Conservation (phyloP, 92 coral and sea anemone genomes). For the Phenganax subtilis region DNA sequence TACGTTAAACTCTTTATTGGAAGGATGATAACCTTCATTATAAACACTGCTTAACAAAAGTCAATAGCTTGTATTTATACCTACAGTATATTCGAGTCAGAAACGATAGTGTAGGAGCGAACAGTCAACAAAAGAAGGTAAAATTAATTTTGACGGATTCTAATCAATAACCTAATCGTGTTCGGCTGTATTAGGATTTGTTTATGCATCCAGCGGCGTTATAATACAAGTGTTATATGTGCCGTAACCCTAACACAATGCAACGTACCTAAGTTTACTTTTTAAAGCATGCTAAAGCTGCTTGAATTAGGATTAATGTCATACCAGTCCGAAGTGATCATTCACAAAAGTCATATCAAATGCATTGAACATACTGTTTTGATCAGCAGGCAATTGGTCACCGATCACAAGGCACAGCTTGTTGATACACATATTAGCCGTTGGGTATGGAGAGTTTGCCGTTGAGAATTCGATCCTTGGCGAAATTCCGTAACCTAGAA, state of each 20-base stretch:
- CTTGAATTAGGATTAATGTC: neutral
- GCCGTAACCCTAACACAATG: neutral
- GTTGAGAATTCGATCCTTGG: slow-evolving; percentile 27
- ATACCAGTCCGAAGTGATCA: slow-evolving; percentile 35
- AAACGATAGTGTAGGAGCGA: too few species aligned
- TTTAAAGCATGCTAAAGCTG: neutral
- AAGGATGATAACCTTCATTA: too few species aligned
- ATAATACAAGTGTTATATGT: too few species aligned
- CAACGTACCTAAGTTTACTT: neutral
- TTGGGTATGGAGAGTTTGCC: slow-evolving; percentile 38
- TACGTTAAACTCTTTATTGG: neutral
- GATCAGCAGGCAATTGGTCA: slow-evolving; percentile 11
- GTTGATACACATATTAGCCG: slow-evolving; percentile 48
- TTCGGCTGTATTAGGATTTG: too few species aligned
- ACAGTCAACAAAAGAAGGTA: too few species aligned
- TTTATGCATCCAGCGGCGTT: too few species aligned
- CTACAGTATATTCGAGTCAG: too few species aligned
- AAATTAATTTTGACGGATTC: too few species aligned
- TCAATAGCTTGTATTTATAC: too few species aligned
- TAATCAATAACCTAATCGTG: too few species aligned
- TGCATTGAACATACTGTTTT: slow-evolving; percentile 17
- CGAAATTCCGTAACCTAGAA: slow-evolving; percentile 38
- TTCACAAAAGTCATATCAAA: slow-evolving; percentile 43
- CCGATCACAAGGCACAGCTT: slow-evolving; percentile 33
- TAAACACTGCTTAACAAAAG: neutral